Evolutionary conservation across 2,888 invertebrate species (phyloP), one percentile per base, ranked within the genome.

Genomic region (Zeuzera pyrina): DNA sequence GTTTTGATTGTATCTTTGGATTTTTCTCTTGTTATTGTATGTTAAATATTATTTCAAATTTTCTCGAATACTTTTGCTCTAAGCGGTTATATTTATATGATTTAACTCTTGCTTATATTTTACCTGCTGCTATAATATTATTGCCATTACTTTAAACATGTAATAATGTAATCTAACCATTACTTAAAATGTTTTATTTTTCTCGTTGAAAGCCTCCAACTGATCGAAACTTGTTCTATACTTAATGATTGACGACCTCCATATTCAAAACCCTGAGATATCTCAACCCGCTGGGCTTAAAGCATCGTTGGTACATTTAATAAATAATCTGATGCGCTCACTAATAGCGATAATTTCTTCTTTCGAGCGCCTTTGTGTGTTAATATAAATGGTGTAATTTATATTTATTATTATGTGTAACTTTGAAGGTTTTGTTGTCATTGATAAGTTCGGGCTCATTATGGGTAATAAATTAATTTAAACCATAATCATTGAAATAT

Each of bases 321-420:
- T 69, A 67, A 64, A 64, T 62, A 63, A 54, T 40, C 42, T 43
- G 38, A 46, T 52, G 47, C 44, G 47, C 43, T 44, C 49, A 49
- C 57, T 69, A 67, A 73, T 68, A 57, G 69, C 61, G 72, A 73
- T 78, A 74, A 78, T 72, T 68, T 58, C 61, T 67, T 60, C 60
- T 62, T 63, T 62, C 49, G 49, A 55, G 45, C 53, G n/a, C 52
- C 47, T 53, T 58, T 50, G 55, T 28, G n/a, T 52, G 49, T 59
- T 57, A 10, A 31, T 31, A 36, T 30, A 37, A 36, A 41, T 41
- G 25, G 31, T 13, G 8, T 31, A 10, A 38, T 41, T 39, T 37
- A 34, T 41, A 36, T 27, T 34, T 28, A 33, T 39, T 35, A 36
- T 35, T 31, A 31, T 31, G 10, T 35, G 24, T 23, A 24, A 27